Base-by-base conservation (phyloP, 2,888 invertebrate genomes). In the Ferdinandea cuprea region DNA sequence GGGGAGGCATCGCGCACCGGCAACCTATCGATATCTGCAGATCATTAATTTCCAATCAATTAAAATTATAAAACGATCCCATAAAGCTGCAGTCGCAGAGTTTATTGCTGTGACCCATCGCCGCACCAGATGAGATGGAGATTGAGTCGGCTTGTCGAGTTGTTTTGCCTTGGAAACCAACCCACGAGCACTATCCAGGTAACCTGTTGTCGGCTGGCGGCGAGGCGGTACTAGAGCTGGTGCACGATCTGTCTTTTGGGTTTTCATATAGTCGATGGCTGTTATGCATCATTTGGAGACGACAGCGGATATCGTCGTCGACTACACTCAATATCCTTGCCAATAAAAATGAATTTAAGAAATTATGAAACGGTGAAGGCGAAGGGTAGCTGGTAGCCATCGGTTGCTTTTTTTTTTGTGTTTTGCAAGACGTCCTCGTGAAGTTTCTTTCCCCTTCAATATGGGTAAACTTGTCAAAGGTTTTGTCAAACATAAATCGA, bases 11-110 rank as follows among this genome's bases (percentile, higher is more conserved):
- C 35, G 15, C 21, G n/a, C n/a, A n/a, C 15, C 37, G 46, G 11
- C n/a, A 65, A 28, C 56, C 48, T 65, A 77, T 85, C 78, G 71
- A 74, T 77, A 79, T 84, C 84, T 44, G 54, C 58, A 65, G 80
- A 85, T 85, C 85, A 85, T 86, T 86, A 86, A 86, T 86, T 86
- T 85, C 79, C 86, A 86, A 86, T 86, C 86, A 86, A 86, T 86
- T 86, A 86, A 86, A 86, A 86, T 86, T 86, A 86, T 86, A 85
- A 86, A 85, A 74, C 86, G 86, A 86, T 86, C 85, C 80, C 85
- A 85, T 86, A 86, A 86, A 85, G 77, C 85, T 84, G 81, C 66
- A 78, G 54, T 72, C 65, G 72, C 61, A 61, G 61, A 65, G 77
- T 84, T 84, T 84, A 79, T 84, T 84, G 84, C 78, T 52, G 37